phyloP scores from a whole-genome alignment of 2,113 vertebrate genomes.

The Hemicordylus capensis region DNA sequence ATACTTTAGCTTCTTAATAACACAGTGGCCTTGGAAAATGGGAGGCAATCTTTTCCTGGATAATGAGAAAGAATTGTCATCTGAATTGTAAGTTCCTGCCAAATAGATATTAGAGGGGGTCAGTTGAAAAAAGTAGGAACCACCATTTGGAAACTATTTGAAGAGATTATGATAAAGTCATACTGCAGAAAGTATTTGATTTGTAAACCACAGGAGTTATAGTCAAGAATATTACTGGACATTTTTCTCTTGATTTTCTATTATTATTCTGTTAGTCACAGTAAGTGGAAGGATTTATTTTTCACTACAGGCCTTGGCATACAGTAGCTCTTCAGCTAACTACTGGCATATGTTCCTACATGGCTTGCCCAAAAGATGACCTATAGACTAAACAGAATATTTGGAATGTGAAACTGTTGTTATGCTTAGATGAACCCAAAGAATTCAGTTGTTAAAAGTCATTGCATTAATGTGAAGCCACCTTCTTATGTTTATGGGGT shows the following conservation, averaged over 20 bases:
- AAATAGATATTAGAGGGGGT: neutral
- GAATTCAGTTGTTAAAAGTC: neutral
- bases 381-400: conserved; percentile 71
- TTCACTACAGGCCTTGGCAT: conserved; percentile 29
- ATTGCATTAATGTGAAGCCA: neutral
- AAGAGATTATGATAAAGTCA: conserved; percentile 33
- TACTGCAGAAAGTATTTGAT: conserved; percentile 35
- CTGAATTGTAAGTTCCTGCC: neutral
- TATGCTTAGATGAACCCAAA: conserved; percentile 48
- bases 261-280: conserved; percentile 41
- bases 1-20: neutral
- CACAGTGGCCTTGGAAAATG: neutral
- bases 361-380: conserved; percentile 55
- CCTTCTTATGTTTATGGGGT: neutral
- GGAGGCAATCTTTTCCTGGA: neutral
- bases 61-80: neutral
- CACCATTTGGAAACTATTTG: conserved; percentile 30
- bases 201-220: conserved; percentile 23
- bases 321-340: conserved; percentile 57
- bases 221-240: conserved; percentile 26
- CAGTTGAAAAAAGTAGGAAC: neutral
- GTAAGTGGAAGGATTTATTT: conserved; percentile 34
- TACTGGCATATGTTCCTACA: conserved; percentile 63
- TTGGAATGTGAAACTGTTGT: conserved; percentile 48
- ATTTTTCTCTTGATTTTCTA: conserved; percentile 26